Evolutionary conservation across 2,888 invertebrate genomes (phyloP), one percentile per base, ranked within the genome.

Genomic region (Autographa pulchrina): DNA sequence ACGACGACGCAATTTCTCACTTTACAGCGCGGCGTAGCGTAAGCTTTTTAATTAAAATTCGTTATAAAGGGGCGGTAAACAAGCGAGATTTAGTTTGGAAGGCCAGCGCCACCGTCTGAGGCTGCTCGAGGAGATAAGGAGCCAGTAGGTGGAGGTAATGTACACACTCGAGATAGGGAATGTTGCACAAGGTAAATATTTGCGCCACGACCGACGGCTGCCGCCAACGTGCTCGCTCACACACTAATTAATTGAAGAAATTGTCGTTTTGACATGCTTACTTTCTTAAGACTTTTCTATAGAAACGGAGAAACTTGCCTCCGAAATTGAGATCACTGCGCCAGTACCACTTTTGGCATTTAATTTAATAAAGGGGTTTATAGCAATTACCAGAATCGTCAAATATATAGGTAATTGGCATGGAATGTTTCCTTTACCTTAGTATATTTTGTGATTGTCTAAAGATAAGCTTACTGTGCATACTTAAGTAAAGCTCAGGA

Each of bases 121-220:
- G 85, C 91, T 92, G 92, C 85, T 85, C 81, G 82, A 86, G 82
- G 72, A 92, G 93, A 94, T 94, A 94, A 94, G 91, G 86, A 86
- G 83, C 78, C 81, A 85, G 87, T 86, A 88, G 88, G 87, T 87
- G 87, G 87, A 90, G 87, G 88, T 88, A 90, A 88, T 89, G 89
- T 92, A 93, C 90, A 92, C 88, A 92, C 72, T 71, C 76, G 80
- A 91, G 91, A 92, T 92, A 93, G 87, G 85, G 83, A 87, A 86
- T 87, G 88, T 90, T 92, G 90, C 88, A 90, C 87, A 89, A 88
- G 83, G 88, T 89, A 91, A 93, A 93, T 92, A 92, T 93, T 93
- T 92, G 90, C 80, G 78, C 74, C 78, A 77, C 79, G 78, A 72
- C 70, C 72, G 77, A 73, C 81, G 63, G 74, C 62, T 76, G 75